These are phyloP conservation scores for Drosophila carrolli DNA, from an alignment of 1,140 invertebrate genomes.

Conservation along the genomic window DNA sequence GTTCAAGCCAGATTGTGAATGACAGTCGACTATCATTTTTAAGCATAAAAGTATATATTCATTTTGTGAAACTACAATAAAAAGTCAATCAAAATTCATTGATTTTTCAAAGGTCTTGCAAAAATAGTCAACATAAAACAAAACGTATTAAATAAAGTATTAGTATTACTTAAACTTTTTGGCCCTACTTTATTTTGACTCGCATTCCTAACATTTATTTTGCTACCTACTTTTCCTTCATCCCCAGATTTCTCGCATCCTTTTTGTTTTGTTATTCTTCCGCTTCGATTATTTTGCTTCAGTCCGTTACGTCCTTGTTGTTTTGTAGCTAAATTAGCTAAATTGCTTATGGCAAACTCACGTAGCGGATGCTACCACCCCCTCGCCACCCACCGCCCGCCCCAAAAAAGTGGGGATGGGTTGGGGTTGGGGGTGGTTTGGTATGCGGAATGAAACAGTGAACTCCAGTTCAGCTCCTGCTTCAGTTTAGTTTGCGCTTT, in stretches of 20 bases:
- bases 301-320: conserved; percentile 49
- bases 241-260: neutral
- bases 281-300: conserved; percentile 72
- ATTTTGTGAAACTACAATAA: too few relatives aligned
- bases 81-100: too few relatives aligned
- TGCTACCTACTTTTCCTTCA: neutral
- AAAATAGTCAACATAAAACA: too few relatives aligned
- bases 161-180: too few relatives aligned
- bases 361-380: conserved; percentile 53
- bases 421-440: neutral
- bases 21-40: too few relatives aligned
- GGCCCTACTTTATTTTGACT: neutral
- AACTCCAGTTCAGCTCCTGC: conserved; percentile 16
- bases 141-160: too few relatives aligned
- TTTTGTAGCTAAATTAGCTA: conserved; percentile 71
- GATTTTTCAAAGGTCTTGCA: too few relatives aligned
- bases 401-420: neutral
- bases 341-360: conserved; percentile 81
- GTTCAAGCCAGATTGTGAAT: too few relatives aligned
- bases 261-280: conserved; percentile 55
- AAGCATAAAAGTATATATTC: too few relatives aligned
- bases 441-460: neutral
- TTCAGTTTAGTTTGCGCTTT: conserved; percentile 15
- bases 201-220: neutral
- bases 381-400: conserved; percentile 1